These are phyloP conservation scores for Laupala kohalensis DNA, from an alignment of 1,140 invertebrate genomes.

Conservation along the genomic window DNA sequence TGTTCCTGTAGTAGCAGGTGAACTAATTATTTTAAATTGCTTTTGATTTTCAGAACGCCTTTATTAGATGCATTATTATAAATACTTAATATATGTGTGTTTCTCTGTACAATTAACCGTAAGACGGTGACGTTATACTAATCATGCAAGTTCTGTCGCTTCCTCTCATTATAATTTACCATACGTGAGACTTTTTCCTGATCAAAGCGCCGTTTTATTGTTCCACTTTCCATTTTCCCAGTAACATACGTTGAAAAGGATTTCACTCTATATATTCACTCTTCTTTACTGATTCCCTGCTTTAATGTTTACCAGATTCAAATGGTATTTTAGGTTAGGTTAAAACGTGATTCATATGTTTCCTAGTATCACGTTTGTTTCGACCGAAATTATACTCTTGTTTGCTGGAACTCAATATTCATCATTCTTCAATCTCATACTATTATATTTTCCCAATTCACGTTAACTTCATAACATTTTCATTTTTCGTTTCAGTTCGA, in stretches of 20 bases:
- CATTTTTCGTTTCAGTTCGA: constrained; percentile 32
- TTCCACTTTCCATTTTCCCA: too few species aligned
- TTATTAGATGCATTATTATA: neutral
- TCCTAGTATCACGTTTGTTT: too few species aligned
- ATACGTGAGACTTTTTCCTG: constrained; percentile 3
- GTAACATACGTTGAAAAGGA: too few species aligned
- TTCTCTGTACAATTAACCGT: neutral
- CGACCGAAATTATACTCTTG: too few species aligned
- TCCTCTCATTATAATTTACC: neutral
- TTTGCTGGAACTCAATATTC: too few species aligned
- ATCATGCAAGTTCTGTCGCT: neutral
- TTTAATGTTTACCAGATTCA: too few species aligned
- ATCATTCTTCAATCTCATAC: too few species aligned
- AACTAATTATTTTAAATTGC: constrained; percentile 7
- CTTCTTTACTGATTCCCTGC: too few species aligned
- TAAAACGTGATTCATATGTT: neutral
- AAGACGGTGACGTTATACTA: neutral
- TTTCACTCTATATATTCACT: too few species aligned
- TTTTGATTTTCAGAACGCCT: constrained; percentile 1
- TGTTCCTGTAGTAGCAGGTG: constrained; percentile 21
- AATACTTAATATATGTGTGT: neutral
- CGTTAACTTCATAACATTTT: too few species aligned
- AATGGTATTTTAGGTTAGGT: neutral
- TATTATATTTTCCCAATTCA: too few species aligned
- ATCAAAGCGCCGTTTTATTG: neutral